A percentile compares a stretch with the other conserved stretches of the same genome.
Conservation (phyloP, 1,140 invertebrate species). For the Lordiphosa collinella region DNA sequence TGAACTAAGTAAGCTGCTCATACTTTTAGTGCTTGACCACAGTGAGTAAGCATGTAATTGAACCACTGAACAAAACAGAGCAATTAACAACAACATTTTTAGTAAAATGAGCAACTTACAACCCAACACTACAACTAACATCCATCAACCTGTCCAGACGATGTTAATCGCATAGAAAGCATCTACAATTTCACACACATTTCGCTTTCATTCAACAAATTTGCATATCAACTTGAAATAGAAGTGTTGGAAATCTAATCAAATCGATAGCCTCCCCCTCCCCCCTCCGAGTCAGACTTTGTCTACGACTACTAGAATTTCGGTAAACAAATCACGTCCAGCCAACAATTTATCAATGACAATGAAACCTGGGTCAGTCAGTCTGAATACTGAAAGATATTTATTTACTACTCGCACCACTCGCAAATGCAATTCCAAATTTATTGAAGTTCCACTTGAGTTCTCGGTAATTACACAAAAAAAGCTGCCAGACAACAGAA, state of each 20-base stretch:
- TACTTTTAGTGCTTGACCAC: too few species aligned
- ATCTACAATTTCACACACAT: slow-evolving; percentile 31
- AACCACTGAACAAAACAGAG: too few species aligned
- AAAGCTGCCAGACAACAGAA: slow-evolving; percentile 13
- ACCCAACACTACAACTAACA: slow-evolving; percentile 19
- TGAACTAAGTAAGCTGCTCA: too few species aligned
- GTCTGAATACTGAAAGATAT: slow-evolving; percentile 23
- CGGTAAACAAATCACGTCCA: slow-evolving; percentile 49
- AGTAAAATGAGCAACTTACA: neutral
- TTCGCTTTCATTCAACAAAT: slow-evolving; percentile 38
- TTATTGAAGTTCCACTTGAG: slow-evolving; percentile 46
- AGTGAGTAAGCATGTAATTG: too few species aligned
- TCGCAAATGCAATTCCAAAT: slow-evolving; percentile 48
- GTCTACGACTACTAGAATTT: neutral
- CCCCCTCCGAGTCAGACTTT: neutral
- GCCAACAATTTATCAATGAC: slow-evolving; percentile 42
- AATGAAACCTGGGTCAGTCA: slow-evolving; percentile 20
- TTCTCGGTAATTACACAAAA: slow-evolving; percentile 37
- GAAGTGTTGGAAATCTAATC: slow-evolving; percentile 34
- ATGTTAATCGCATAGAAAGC: slow-evolving; percentile 45
- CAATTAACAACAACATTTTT: neutral
- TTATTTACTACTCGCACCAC: neutral
- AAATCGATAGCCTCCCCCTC: slow-evolving; percentile 25
- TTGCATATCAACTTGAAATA: slow-evolving; percentile 28
- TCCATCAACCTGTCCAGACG: slow-evolving; percentile 42